A percentile compares a stretch with the other conserved stretches of the same genome.
phyloP scores from a whole-genome alignment of 2,113 vertebrate genomes.

The Atherinomorus stipes region DNA sequence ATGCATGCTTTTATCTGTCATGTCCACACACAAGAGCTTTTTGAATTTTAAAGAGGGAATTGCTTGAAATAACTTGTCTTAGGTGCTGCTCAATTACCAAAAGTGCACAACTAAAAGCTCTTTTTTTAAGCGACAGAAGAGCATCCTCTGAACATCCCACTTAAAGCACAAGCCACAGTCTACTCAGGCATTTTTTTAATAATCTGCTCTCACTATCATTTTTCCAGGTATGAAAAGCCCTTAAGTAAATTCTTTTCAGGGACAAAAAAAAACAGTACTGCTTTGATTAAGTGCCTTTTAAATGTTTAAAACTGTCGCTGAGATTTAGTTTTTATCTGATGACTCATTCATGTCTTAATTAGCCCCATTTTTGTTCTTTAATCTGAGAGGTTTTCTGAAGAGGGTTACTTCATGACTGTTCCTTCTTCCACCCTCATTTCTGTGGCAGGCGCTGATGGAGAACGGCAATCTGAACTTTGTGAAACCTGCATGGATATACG shows the following conservation, averaged over 20 bases:
- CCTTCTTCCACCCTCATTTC: slow-evolving; percentile 11
- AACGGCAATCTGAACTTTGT: slow-evolving; percentile 90
- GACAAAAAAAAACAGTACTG: neutral
- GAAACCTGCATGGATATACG: slow-evolving; percentile 90
- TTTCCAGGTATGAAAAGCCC: neutral
- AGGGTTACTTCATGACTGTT: neutral
- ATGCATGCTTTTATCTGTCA: slow-evolving; percentile 1
- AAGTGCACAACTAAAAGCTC: neutral
- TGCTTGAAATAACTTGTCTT: neutral
- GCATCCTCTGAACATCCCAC: neutral
- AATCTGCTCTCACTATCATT: neutral
- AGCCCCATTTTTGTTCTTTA: neutral
- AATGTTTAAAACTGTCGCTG: too few relatives aligned
- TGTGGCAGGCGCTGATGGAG: slow-evolving; percentile 87
- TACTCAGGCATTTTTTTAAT: neutral
- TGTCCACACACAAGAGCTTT: neutral
- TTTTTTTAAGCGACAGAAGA: neutral
- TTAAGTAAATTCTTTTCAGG: neutral
- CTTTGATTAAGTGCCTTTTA: neutral
- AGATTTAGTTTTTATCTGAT: too few relatives aligned
- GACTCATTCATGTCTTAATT: neutral
- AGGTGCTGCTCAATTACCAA: slow-evolving; percentile 9
- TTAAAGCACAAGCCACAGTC: neutral
- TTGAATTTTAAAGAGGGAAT: neutral
- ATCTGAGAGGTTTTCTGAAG: too few relatives aligned